These are phyloP conservation scores for Oscheius sp. DNA, from an alignment of 2,888 invertebrate genomes.

Conservation along the genomic window DNA sequence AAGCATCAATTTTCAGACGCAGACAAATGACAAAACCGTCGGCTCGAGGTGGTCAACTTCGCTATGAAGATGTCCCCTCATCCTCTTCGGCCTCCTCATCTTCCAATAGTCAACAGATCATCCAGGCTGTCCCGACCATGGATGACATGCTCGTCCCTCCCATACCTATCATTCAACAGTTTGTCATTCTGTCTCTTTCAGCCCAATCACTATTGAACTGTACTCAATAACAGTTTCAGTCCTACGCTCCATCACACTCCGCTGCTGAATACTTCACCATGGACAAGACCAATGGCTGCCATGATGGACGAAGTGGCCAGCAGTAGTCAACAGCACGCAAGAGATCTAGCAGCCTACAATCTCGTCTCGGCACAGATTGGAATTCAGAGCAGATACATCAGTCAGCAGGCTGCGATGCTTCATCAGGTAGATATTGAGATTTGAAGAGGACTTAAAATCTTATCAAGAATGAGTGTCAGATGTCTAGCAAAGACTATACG, in stretches of 20 bases:
- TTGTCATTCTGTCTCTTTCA: too few relatives aligned
- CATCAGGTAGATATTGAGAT: slow-evolving; percentile 13
- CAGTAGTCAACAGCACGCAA: neutral
- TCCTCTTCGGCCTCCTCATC: slow-evolving; percentile 13
- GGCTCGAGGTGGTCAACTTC: too few relatives aligned
- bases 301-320: slow-evolving; percentile 23
- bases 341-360: slow-evolving; percentile 14
- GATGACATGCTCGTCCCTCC: too few relatives aligned
- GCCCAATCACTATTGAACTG: too few relatives aligned
- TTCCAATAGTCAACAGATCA: neutral
- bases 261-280: neutral
- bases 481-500: too few relatives aligned
- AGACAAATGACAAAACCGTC: too few relatives aligned
- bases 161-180: too few relatives aligned
- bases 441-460: too few relatives aligned
- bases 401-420: slow-evolving; percentile 12
- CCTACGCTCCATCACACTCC: neutral
- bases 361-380: slow-evolving; percentile 26
- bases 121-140: neutral
- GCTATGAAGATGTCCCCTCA: neutral
- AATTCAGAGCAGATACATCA: slow-evolving; percentile 19
- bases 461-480: neutral
- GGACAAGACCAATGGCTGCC: slow-evolving; percentile 3
- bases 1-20: too few relatives aligned
- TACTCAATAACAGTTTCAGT: neutral